phyloP scores from a whole-genome alignment of 2,888 invertebrate genomes.

The Margaritifera margaritifera region DNA sequence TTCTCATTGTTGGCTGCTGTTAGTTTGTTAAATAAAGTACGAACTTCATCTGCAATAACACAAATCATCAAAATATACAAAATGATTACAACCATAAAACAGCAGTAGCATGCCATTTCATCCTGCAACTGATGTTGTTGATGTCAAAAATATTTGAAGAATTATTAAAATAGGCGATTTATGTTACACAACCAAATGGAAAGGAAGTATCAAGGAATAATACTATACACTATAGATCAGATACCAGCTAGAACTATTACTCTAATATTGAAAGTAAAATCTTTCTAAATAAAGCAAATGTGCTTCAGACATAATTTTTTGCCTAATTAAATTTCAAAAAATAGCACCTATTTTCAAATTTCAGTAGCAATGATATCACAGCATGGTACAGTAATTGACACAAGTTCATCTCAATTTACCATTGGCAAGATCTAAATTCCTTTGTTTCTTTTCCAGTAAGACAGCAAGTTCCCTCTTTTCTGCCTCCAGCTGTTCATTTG shows the following conservation, averaged over 20 bases:
- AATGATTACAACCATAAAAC: neutral
- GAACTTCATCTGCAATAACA: constrained; percentile 77
- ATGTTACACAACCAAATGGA: neutral
- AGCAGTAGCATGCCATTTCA: too few relatives aligned
- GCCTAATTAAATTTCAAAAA: too few relatives aligned
- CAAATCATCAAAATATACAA: neutral
- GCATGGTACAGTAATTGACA: neutral
- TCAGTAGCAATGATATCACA: too few relatives aligned
- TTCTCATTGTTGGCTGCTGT: constrained; percentile 85
- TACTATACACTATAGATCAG: neutral
- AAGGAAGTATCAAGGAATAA: neutral
- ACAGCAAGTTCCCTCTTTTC: constrained; percentile 66
- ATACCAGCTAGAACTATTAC: neutral
- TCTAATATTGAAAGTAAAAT: neutral
- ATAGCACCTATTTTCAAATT: too few relatives aligned
- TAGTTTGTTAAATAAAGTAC: constrained; percentile 82
- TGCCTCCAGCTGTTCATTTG: constrained; percentile 56
- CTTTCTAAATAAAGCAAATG: too few relatives aligned
- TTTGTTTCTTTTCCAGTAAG: constrained; percentile 62
- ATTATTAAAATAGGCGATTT: neutral
- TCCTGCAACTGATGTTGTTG: too few relatives aligned
- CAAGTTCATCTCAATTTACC: constrained; percentile 50
- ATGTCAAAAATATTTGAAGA: too few relatives aligned
- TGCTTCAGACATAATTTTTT: too few relatives aligned
- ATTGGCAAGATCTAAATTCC: constrained; percentile 65